phyloP scores from a whole-genome alignment of 2,888 invertebrate genomes.

The Chironomus riparius region DNA sequence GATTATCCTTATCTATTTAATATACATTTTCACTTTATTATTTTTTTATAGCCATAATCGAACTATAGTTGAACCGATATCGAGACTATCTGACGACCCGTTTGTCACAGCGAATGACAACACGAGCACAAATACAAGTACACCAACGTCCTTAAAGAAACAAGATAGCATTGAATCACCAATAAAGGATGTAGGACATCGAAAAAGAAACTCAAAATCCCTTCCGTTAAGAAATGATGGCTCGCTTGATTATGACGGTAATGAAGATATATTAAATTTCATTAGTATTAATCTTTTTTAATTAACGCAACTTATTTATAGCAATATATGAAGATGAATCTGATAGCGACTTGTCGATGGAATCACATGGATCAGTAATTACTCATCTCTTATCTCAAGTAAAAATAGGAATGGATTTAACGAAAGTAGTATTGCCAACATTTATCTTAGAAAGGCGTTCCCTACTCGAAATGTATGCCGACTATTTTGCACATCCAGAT shows the following conservation, averaged over 20 bases:
- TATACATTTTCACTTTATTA: neutral
- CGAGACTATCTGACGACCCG: conserved; percentile 19
- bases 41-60: conserved; percentile 28
- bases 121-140: conserved; percentile 15
- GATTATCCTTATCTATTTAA: no score
- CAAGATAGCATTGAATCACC: conserved; percentile 25
- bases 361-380: conserved; percentile 94
- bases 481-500: conserved; percentile 99
- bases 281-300: neutral
- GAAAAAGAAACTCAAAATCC: conserved; percentile 19
- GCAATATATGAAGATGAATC: conserved; percentile 85
- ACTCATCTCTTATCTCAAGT: conserved; percentile 95
- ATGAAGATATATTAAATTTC: conserved; percentile 23
- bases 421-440: conserved; percentile 92
- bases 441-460: conserved; percentile 97
- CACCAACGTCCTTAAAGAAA: conserved; percentile 23
- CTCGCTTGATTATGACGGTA: conserved; percentile 72
- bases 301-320: conserved; percentile 35
- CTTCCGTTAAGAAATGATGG: conserved; percentile 53
- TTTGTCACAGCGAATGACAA: conserved; percentile 21
- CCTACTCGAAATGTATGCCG: conserved; percentile 98
- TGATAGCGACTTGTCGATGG: conserved; percentile 84
- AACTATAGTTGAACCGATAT: conserved; percentile 27
- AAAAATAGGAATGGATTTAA: conserved; percentile 99
- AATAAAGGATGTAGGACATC: conserved; percentile 27